Evolutionary conservation across 2,797 vertebrate genomes (phyloP).

Genomic region (Ctenopoma multispine): DNA sequence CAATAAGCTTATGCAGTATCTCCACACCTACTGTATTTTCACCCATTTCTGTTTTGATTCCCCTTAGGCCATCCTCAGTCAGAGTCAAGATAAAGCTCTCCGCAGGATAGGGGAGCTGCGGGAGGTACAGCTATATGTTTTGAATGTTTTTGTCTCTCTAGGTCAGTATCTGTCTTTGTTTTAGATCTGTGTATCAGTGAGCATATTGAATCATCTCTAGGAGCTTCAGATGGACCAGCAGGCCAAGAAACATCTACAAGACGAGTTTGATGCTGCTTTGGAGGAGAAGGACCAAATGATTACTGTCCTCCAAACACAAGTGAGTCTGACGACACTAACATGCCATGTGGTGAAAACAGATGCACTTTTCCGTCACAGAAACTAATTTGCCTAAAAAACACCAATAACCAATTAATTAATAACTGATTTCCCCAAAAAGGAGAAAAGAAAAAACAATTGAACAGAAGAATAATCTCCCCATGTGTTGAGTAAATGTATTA

Average conservation of each 20-base stretch:
- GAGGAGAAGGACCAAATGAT: constrained; percentile 99
- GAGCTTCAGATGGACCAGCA: constrained; percentile 99
- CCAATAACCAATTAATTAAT: too few relatives aligned
- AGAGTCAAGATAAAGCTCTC: constrained; percentile 97
- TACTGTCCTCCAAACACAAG: constrained; percentile 96
- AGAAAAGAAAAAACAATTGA: too few relatives aligned
- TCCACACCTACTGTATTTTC: too few relatives aligned
- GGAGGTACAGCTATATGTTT: constrained; percentile 84
- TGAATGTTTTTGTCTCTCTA: constrained; percentile 16
- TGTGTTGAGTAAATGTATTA: too few relatives aligned
- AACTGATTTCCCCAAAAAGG: too few relatives aligned
- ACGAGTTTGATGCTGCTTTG: constrained; percentile 94
- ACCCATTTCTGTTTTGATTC: constrained; percentile 27
- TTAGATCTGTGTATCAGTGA: constrained; percentile 4
- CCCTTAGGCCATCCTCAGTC: constrained; percentile 91
- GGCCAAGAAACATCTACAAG: constrained; percentile 97
- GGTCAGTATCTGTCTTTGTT: neutral
- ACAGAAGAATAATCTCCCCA: too few relatives aligned
- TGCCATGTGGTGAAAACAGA: neutral
- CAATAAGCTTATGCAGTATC: too few relatives aligned
- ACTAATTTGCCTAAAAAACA: too few relatives aligned
- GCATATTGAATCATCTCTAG: constrained; percentile 71
- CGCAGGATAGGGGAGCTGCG: constrained; percentile 95
- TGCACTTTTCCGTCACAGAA: too few relatives aligned
- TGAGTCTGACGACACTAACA: constrained; percentile 38